phyloP scores from a whole-genome alignment of 2,113 vertebrate genomes.

The Lichenostomus cassidix region DNA sequence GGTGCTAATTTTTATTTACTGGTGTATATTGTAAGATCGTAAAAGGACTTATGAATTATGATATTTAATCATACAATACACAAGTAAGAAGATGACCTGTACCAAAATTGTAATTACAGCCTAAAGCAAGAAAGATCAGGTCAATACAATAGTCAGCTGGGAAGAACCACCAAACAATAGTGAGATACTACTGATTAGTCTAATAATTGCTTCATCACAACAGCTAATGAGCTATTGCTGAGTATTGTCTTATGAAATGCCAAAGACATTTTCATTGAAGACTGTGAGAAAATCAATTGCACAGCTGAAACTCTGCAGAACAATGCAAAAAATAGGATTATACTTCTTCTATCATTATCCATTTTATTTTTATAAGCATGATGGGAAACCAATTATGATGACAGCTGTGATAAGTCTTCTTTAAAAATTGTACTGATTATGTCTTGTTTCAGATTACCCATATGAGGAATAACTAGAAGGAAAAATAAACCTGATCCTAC shows the following conservation, averaged over 20 bases:
- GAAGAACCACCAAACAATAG: neutral
- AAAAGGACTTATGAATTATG: neutral
- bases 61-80: neutral
- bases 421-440: conserved; percentile 45
- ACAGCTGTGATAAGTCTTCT: conserved; percentile 36
- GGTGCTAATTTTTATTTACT: neutral
- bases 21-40: neutral
- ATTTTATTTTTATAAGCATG: conserved; percentile 46
- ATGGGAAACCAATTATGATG: conserved; percentile 55
- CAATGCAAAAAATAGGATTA: neutral
- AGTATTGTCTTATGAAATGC: neutral
- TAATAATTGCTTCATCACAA: neutral
- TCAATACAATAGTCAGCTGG: neutral
- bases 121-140: neutral
- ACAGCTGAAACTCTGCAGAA: conserved; percentile 27
- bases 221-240: neutral
- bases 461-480: conserved; percentile 18
- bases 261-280: neutral
- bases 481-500: conserved; percentile 28
- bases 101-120: neutral
- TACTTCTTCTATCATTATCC: conserved; percentile 34
- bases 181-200: neutral
- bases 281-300: neutral
- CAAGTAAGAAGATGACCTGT: neutral
- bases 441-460: conserved; percentile 26